Evolutionary conservation across 2,888 invertebrate species (phyloP), one percentile per base, ranked within the genome.

Genomic region (Catocala fraxini): DNA sequence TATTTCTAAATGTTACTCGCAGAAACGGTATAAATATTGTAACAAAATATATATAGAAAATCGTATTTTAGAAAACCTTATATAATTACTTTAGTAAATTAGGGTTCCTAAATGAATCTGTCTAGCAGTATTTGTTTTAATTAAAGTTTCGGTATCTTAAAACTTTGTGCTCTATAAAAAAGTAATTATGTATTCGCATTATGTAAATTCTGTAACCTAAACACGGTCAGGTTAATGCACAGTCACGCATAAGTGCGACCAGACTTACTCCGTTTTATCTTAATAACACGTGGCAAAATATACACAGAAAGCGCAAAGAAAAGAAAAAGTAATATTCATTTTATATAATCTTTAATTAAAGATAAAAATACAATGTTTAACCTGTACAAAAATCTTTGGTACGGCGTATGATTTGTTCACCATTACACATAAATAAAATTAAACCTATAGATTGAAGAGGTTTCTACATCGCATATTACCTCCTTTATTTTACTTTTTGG

Each of bases 141-240:
- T 59, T 48, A 43, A 48, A 48, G 0, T 41, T 41, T 4, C 6
- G 43, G 35, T 39, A 42, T n/a, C 34, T 15, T 25, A 41, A 51
- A 2, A 6, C 25, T 57, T 48, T n/a, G 6, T 54, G 33, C n/a
- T 45, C 15, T 46, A 45, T 11, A 51, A 65, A 63, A 58, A 62
- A 61, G 43, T 59, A 62, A 62, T 68, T 68, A 59, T 56, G 51
- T 68, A 65, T 71, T 62, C 67, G 64, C 39, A 65, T 66, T 68
- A 70, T 64, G 68, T 65, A 67, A 56, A 71, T 64, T 65, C 57
- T 65, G 56, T 57, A 34, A 55, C 59, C 57, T 73, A 71, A 71
- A 71, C 59, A 68, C 57, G 34, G 46, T 39, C 11, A 51, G 59
- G 70, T 80, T 77, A 74, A 72, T 84, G 84, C 83, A 59, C 4